A percentile compares a stretch with the other conserved stretches of the same genome.
These are phyloP conservation scores for Diaphora mendica DNA, from an alignment of 2,888 invertebrate species.

Conservation along the genomic window DNA sequence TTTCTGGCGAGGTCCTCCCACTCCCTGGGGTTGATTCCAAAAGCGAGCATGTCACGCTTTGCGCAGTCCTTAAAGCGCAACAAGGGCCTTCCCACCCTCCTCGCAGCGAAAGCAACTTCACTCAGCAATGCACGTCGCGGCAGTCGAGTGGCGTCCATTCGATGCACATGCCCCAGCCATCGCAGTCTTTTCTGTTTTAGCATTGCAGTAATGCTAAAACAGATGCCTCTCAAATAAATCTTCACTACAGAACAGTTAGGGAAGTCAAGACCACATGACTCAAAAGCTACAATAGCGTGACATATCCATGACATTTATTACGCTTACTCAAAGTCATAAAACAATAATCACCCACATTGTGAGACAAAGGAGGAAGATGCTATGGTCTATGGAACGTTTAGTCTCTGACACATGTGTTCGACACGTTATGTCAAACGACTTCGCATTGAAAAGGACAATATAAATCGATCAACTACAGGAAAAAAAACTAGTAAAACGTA, in stretches of 20 bases:
- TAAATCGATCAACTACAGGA: neutral
- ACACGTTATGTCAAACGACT: constrained; percentile 17
- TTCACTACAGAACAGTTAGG: neutral
- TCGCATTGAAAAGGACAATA: neutral
- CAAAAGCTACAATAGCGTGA: constrained; percentile 17
- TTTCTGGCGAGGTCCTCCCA: no score
- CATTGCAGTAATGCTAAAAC: no score
- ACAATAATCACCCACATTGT: constrained; percentile 47
- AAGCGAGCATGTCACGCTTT: no score
- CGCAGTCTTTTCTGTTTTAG: no score
- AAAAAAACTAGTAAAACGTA: neutral
- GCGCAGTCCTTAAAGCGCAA: no score
- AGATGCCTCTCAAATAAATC: neutral
- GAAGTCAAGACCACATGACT: constrained; percentile 1
- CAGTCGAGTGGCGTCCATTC: no score
- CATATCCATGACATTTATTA: constrained; percentile 39
- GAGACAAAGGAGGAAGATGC: constrained; percentile 18
- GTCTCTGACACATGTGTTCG: constrained; percentile 46
- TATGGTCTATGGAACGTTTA: constrained; percentile 20
- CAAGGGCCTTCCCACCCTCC: no score
- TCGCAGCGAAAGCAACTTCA: no score
- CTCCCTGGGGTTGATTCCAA: no score
- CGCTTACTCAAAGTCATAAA: constrained; percentile 45
- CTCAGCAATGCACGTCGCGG: no score
- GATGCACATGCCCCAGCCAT: no score